Evolutionary conservation across 2,797 vertebrate species (phyloP).

Genomic region (Uromys caudimaculatus): DNA sequence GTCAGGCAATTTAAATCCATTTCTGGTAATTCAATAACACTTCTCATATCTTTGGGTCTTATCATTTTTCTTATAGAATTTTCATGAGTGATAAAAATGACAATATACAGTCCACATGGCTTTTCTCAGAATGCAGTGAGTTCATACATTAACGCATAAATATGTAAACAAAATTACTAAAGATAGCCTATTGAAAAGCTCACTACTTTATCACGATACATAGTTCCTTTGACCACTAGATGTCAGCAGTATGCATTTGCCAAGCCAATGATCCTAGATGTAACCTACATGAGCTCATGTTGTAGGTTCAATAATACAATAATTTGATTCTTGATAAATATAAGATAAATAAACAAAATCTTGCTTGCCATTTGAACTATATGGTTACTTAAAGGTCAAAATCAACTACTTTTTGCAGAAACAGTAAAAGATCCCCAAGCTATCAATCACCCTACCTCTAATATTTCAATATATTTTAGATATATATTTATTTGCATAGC

Average conservation of each 20-base stretch:
- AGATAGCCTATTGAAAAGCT: neutral
- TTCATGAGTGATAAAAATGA: neutral
- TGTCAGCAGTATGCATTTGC: constrained; percentile 19
- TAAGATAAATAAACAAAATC: neutral
- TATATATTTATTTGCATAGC: neutral
- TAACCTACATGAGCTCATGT: neutral
- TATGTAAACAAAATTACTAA: neutral
- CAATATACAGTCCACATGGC: neutral
- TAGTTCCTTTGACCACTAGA: constrained; percentile 31
- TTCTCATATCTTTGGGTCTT: neutral
- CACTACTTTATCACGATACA: neutral
- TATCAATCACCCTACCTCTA: neutral
- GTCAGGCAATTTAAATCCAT: neutral
- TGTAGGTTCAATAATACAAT: neutral
- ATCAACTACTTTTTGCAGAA: neutral
- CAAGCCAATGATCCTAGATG: neutral
- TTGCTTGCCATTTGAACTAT: neutral
- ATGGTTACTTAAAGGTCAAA: neutral
- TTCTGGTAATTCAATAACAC: neutral
- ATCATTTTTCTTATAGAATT: neutral
- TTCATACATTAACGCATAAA: neutral
- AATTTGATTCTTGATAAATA: neutral
- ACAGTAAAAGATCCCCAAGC: neutral
- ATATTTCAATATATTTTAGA: constrained; percentile 23
- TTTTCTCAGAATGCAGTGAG: neutral